These are phyloP conservation scores for Idaea straminata DNA, from an alignment of 2,888 invertebrate species.

Conservation along the genomic window DNA sequence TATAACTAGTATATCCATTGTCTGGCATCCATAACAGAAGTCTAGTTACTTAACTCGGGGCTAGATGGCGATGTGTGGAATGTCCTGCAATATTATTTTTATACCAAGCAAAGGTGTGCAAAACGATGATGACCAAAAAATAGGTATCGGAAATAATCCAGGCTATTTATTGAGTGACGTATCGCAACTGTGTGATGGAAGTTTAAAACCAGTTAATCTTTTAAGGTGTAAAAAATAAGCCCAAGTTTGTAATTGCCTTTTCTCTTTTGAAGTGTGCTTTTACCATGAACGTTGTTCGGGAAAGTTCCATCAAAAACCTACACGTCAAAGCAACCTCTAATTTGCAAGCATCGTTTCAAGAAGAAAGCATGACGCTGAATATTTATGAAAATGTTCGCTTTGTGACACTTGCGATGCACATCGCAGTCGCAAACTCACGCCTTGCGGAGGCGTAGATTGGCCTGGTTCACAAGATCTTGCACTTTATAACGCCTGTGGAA, in stretches of 20 bases:
- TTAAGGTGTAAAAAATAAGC: not conserved
- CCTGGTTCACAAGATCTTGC: slow-evolving; percentile 20
- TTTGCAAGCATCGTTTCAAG: not conserved
- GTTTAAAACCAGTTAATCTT: too few species aligned
- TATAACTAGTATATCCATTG: too few species aligned
- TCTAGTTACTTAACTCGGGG: too few species aligned
- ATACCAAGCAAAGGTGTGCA: too few species aligned
- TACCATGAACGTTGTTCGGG: not conserved
- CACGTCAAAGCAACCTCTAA: not conserved
- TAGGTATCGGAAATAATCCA: too few species aligned
- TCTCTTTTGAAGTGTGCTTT: not conserved
- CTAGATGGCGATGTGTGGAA: too few species aligned
- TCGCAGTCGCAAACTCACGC: slow-evolving; percentile 2
- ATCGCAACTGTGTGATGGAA: too few species aligned
- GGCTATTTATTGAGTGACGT: too few species aligned
- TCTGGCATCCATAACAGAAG: too few species aligned
- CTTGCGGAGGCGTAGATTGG: slow-evolving; percentile 21
- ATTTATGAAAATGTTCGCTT: slow-evolving; percentile 21
- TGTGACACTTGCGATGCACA: not conserved
- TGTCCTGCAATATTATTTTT: too few species aligned
- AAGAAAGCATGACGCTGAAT: slow-evolving; percentile 19
- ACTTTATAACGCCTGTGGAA: not conserved
- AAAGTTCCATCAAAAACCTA: not conserved
- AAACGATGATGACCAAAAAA: too few species aligned
- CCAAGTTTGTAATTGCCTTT: not conserved